Conservation (phyloP, 2,888 invertebrate genomes). For the Dicycla oo region DNA sequence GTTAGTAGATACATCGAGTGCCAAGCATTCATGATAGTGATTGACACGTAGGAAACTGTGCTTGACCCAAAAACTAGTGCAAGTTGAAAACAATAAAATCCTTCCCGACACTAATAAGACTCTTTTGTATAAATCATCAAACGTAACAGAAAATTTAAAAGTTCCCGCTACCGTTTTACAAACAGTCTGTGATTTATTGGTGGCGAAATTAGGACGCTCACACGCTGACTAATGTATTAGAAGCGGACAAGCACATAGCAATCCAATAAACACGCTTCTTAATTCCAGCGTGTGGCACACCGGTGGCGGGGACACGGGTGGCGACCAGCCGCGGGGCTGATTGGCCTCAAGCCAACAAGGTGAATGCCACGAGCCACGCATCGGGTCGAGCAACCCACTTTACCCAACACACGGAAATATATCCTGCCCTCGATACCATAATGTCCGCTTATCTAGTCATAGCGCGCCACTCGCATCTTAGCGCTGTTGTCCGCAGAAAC, state of each 20-base stretch:
- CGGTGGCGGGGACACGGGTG: conserved; percentile 66
- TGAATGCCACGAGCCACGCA: conserved; percentile 89
- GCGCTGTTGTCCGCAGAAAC: conserved; percentile 63
- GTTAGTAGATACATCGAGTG: conserved; percentile 3
- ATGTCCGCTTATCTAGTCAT: conserved; percentile 74
- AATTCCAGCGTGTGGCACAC: conserved; percentile 61
- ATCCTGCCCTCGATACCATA: conserved; percentile 71
- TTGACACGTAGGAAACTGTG: conserved; percentile 19
- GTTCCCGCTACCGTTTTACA: conserved; percentile 56
- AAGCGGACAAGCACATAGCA: conserved; percentile 62
- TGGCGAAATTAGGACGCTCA: conserved; percentile 63
- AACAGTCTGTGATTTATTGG: conserved; percentile 63
- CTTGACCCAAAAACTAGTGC: conserved; percentile 13
- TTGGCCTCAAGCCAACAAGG: conserved; percentile 88
- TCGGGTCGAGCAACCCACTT: conserved; percentile 85
- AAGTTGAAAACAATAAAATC: conserved; percentile 31
- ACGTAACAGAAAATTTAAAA: conserved; percentile 54
- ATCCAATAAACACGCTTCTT: conserved; percentile 65
- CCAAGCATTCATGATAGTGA: conserved; percentile 35
- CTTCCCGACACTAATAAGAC: conserved; percentile 50
- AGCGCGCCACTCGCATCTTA: conserved; percentile 62
- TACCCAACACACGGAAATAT: conserved; percentile 81
- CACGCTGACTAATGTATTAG: conserved; percentile 65
- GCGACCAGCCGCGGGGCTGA: conserved; percentile 68
- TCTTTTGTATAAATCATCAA: conserved; percentile 55